Evolutionary conservation across 2,888 invertebrate species (phyloP), one percentile per base, ranked within the genome.

Genomic region (Napeogenes inachia): DNA sequence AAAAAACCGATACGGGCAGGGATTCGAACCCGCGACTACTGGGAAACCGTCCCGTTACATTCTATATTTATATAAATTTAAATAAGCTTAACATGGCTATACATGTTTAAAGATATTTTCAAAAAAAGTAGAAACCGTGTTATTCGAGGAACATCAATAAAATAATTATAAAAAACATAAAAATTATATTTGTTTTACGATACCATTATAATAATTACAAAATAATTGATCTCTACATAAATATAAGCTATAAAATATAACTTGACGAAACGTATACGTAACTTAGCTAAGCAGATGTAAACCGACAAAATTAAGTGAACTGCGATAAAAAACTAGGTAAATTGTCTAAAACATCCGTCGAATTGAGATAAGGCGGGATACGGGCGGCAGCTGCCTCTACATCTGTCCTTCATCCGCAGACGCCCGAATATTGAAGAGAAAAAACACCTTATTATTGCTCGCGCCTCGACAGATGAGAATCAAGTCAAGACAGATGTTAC

Each of bases 301-400:
- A 8, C 8, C 50, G 6, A 30, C 50, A 2, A 30, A 50, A 50
- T 50, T 30, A 50, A 50, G 30, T 50, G 50, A 50, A 30, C 30
- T 30, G 21, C 33, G 50, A 64, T 61, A 64, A 65, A 70, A 68
- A 70, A 70, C 67, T 70, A 69, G 68, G 68, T 68, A 68, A 73
- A 71, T 71, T 64, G 68, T 68, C 67, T 71, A 79, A 78, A 78
- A 78, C 76, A 78, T 77, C 72, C 75, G 77, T 71, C 72, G 74
- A 74, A 78, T 76, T 75, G 75, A 84, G 79, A 85, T 84, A 85
- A 81, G 80, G 77, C 70, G 76, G 71, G 72, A 81, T 76, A 78
- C 79, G 66, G 68, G 64, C 73, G 78, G 79, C 89, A 89, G 89
- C 86, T 89, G 89, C 80, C 72, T 69, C 75, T 75, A 76, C 89